Conservation (phyloP, 2,797 vertebrate genomes). For the Brachyalestes nurse region DNA sequence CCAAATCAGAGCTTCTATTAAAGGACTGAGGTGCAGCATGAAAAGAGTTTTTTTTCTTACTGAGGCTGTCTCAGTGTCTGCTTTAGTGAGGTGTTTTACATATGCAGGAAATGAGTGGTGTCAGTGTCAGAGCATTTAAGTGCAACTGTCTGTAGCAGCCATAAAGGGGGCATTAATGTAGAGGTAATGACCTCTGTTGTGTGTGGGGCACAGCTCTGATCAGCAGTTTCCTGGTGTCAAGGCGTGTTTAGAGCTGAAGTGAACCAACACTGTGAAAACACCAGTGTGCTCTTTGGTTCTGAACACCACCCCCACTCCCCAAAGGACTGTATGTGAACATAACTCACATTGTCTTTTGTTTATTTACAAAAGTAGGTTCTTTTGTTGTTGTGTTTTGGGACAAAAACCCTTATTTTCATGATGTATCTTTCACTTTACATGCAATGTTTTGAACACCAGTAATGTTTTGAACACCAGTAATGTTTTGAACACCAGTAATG, state of each 20-base stretch:
- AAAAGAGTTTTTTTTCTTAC: background rate
- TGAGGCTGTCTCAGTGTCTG: background rate
- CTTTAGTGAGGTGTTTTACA: conserved; percentile 6
- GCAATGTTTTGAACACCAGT: conserved; percentile 10
- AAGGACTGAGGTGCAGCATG: background rate
- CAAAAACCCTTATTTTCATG: conserved; percentile 8
- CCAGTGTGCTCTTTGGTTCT: conserved; percentile 30
- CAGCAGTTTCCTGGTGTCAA: conserved; percentile 57
- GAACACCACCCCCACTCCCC: background rate
- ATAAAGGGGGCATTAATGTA: conserved; percentile 70
- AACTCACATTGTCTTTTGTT: conserved; percentile 26
- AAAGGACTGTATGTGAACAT: conserved; percentile 13
- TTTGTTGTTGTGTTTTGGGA: background rate
- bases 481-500: background rate
- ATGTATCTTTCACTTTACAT: conserved; percentile 26
- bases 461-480: background rate
- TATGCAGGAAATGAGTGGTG: conserved; percentile 64
- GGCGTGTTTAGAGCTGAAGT: conserved; percentile 51
- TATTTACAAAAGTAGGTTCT: conserved; percentile 3
- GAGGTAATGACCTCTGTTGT: conserved; percentile 62
- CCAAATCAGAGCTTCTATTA: conserved; percentile 7
- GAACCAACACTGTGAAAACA: conserved; percentile 65
- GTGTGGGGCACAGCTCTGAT: conserved; percentile 44
- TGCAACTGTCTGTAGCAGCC: conserved; percentile 67
- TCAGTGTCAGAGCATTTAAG: conserved; percentile 70